Evolutionary conservation across 2,113 vertebrate genomes (phyloP).

Genomic region (Channa argus): DNA sequence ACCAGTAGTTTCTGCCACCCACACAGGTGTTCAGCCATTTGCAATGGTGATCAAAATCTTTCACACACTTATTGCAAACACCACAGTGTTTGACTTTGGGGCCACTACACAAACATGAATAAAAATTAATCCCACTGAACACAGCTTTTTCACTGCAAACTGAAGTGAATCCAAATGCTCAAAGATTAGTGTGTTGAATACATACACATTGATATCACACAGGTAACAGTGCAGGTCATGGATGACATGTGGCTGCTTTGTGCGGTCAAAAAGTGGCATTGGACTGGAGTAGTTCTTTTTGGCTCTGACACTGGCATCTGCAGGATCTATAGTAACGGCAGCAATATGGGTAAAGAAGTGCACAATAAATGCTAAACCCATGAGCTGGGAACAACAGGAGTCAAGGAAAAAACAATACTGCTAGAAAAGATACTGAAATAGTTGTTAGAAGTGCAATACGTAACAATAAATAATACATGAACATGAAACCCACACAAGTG

Average conservation of each 20-base stretch:
- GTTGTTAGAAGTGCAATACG: neutral
- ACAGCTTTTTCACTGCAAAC: neutral
- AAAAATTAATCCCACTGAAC: neutral
- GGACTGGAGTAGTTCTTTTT: slow-evolving; percentile 77
- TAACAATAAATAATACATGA: neutral
- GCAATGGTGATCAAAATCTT: slow-evolving; percentile 88
- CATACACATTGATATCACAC: slow-evolving; percentile 83
- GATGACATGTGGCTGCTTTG: slow-evolving; percentile 81
- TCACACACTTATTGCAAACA: slow-evolving; percentile 87
- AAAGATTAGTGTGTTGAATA: slow-evolving; percentile 18
- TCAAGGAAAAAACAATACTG: slow-evolving; percentile 70
- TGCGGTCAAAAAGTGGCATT: slow-evolving; percentile 79
- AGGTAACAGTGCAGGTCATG: slow-evolving; percentile 83
- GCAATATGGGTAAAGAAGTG: slow-evolving; percentile 77
- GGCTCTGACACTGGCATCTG: slow-evolving; percentile 74
- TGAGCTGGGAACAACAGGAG: slow-evolving; percentile 64
- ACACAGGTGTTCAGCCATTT: slow-evolving; percentile 89
- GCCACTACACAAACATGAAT: slow-evolving; percentile 69
- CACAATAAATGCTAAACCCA: slow-evolving; percentile 64
- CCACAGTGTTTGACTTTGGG: slow-evolving; percentile 86
- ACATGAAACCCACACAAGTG: slow-evolving; percentile 31
- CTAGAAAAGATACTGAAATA: neutral
- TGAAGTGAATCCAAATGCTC: too few species aligned
- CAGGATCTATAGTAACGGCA: slow-evolving; percentile 80
- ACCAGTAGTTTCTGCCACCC: slow-evolving; percentile 87